Evolutionary conservation across 1,140 invertebrate species (phyloP), one percentile per base, ranked within the genome.

Genomic region (Drosophila pseudoananassae): DNA sequence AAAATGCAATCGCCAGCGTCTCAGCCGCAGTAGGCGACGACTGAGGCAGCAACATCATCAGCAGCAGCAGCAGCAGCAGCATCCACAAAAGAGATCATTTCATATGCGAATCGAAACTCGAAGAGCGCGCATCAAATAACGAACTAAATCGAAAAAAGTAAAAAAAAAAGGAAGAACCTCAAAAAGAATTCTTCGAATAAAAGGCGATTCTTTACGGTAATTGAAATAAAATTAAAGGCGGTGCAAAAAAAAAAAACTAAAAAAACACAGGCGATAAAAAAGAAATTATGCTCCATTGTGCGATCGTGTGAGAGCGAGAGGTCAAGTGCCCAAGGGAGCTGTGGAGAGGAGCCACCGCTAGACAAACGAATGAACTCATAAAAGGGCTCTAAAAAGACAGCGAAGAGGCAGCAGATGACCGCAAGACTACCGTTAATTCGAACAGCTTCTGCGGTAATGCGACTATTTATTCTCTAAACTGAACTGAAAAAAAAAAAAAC

Each of bases 221-320:
- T 89, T 89, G 79, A 89, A 90, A 90, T 84, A 73, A 69, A 89
- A 89, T 89, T 89, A 89, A 84, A 90, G 69, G 58, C 84, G 60
- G 63, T 78, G 66, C 75, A 75, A 82, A 89, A 83, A 76, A 54
- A 68, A 61, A 55, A 36, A n/a, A 54, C n/a, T n/a, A 51, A 63
- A 50, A 36, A 29, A 27, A 38, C 15, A 50, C 51, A 46, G 63
- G 74, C 78, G 65, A 88, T 88, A 88, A 83, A 90, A 85, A 89
- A 89, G 76, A 89, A 84, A 89, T 89, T 78, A 87, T 87, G 83
- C 78, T 66, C 72, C 65, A 88, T 87, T 88, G 83, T 89, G 75
- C 83, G 60, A 77, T 66, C 68, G 73, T 76, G 55, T 66, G 72
- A 70, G 31, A 57, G 40, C 14, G 75, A 77, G 77, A 85, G 78